A percentile compares a stretch with the other conserved stretches of the same genome.
These are phyloP conservation scores for Gonioctena quinquepunctata DNA, from an alignment of 1,140 invertebrate species.

Conservation along the genomic window DNA sequence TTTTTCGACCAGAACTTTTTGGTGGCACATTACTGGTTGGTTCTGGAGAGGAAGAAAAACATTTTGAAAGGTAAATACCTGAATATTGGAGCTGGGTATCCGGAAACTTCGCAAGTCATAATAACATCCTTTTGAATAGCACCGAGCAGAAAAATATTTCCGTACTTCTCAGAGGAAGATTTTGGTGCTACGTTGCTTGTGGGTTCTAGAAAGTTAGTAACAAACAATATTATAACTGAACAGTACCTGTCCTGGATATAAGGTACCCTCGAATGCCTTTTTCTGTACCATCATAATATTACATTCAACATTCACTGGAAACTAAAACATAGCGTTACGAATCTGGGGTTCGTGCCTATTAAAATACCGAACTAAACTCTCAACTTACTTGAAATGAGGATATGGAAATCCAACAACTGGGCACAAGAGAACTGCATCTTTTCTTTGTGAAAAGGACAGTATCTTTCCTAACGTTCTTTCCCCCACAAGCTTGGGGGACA, in stretches of 20 bases:
- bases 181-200: slow-evolving; percentile 69
- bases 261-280: background rate
- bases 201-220: slow-evolving; percentile 60
- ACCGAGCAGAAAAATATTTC: slow-evolving; percentile 71
- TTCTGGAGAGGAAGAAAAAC: slow-evolving; percentile 56
- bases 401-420: slow-evolving; percentile 73
- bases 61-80: slow-evolving; percentile 59
- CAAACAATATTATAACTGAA: background rate
- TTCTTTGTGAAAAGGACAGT: slow-evolving; percentile 59
- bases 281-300: background rate
- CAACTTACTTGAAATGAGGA: slow-evolving; percentile 69
- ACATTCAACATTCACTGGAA: background rate
- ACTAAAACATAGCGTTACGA: background rate
- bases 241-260: background rate
- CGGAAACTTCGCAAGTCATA: slow-evolving; percentile 69
- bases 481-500: slow-evolving; percentile 59
- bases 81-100: slow-evolving; percentile 70
- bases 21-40: slow-evolving; percentile 70
- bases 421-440: slow-evolving; percentile 54
- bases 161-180: slow-evolving; percentile 67
- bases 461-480: slow-evolving; percentile 55
- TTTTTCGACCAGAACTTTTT: slow-evolving; percentile 64
- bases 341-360: too few species aligned
- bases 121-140: slow-evolving; percentile 63
- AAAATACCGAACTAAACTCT: too few species aligned